Percentiles rank a stretch among this genome's conserved stretches.
phyloP scores from a whole-genome alignment of 2,113 vertebrate species.

The Antechinus flavipes region DNA sequence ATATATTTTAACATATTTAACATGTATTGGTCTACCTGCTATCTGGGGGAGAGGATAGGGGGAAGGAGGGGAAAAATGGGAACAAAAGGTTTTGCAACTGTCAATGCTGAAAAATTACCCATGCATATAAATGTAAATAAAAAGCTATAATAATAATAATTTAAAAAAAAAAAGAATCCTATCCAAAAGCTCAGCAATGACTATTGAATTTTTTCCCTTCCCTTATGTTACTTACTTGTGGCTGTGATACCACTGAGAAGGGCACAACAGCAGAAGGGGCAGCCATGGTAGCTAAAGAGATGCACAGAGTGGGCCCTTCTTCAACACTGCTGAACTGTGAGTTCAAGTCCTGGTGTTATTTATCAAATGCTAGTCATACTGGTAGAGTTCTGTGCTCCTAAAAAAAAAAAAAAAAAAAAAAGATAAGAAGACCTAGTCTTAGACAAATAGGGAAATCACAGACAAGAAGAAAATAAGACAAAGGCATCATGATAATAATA shows the following conservation, averaged over 20 bases:
- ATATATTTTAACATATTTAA: too few relatives aligned
- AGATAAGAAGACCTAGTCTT: neutral
- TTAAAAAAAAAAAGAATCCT: neutral
- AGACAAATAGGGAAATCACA: neutral
- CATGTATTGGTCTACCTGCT: too few relatives aligned
- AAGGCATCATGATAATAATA: neutral
- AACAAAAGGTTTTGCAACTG: too few relatives aligned
- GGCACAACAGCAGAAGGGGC: constrained; percentile 69
- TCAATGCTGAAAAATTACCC: too few relatives aligned
- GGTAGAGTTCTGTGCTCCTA: constrained; percentile 74
- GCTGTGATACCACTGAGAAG: constrained; percentile 80
- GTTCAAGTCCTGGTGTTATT: constrained; percentile 12
- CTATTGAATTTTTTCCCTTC: neutral
- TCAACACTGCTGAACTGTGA: constrained; percentile 28
- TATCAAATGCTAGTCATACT: constrained; percentile 82
- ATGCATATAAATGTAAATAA: too few relatives aligned
- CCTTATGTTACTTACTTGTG: constrained; percentile 74
- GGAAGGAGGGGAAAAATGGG: too few relatives aligned
- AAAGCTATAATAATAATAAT: too few relatives aligned
- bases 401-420: constrained; percentile 32
- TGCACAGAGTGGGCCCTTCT: neutral
- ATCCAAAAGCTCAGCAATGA: neutral
- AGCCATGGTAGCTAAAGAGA: constrained; percentile 75
- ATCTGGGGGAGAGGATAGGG: too few relatives aligned
- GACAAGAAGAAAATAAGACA: neutral